Percentiles rank a stretch among this genome's conserved stretches.
These are phyloP conservation scores for Zaprionus camerounensis DNA, from an alignment of 1,140 invertebrate genomes.

Conservation along the genomic window DNA sequence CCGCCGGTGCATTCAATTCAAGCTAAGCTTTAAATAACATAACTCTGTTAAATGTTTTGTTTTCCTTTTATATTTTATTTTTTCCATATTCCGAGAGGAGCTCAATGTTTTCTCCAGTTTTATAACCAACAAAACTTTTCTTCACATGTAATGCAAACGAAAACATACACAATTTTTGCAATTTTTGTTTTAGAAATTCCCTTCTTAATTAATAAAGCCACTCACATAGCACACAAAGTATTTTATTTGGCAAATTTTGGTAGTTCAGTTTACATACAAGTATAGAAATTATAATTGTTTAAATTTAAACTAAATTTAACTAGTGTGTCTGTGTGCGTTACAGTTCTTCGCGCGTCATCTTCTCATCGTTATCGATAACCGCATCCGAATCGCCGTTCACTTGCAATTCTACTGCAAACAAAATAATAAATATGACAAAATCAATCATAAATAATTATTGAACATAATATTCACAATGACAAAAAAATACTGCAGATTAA, in stretches of 20 bases:
- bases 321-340: constrained; percentile 56
- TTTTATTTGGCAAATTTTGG: constrained; percentile 34
- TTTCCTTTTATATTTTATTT: no score
- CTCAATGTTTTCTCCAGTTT: no score
- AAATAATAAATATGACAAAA: constrained; percentile 47
- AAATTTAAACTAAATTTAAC: constrained; percentile 64
- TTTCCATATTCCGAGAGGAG: no score
- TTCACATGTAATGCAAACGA: no score
- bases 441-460: constrained; percentile 25
- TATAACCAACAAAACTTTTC: no score
- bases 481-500: constrained; percentile 48
- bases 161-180: no score
- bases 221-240: background rate
- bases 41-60: no score
- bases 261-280: constrained; percentile 23
- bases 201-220: background rate
- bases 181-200: background rate
- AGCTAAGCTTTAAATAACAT: no score
- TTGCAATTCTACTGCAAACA: constrained; percentile 52
- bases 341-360: constrained; percentile 48
- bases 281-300: constrained; percentile 18
- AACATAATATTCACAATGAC: constrained; percentile 19
- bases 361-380: constrained; percentile 6
- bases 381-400: constrained; percentile 24
- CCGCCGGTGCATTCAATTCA: no score